Evolutionary conservation across 2,113 vertebrate genomes (phyloP), one percentile per base, ranked within the genome.

Genomic region (Apodemus sylvaticus): DNA sequence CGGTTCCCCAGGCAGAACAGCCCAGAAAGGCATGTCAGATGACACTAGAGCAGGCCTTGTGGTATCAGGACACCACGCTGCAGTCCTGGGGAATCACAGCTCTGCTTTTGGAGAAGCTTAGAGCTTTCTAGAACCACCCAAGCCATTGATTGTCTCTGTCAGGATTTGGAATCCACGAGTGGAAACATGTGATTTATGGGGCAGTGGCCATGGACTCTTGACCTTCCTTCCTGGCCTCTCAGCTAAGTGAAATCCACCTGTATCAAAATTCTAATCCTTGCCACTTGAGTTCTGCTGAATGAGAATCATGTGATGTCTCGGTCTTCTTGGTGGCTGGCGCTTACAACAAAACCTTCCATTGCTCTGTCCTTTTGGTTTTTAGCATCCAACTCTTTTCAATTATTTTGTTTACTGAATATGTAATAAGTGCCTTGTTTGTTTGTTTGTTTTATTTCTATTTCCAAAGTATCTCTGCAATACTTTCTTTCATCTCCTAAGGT

Each of bases 151-250:
- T 79, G 51, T 36, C 36, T 81, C 45, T 2, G 7, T n/a, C 22
- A 58, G 7, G 17, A 31, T 60, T 55, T 51, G 1, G 2, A 26
- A 1, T 68, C 5, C 39, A 62, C 0, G 1, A 11, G 6, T 42
- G 42, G 29, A 19, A 29, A 8, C n/a, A 31, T 7, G 5, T 68
- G 14, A 19, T 39, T 51, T 11, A 2, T 22, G 91, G 0, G 8
- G 8, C 13, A 29, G 19, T 64, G 26, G 77, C 34, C n/a, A 71
- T 1, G 7, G 36, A 11, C 76, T 42, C 3, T 3, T 39, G 29
- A 92, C 0, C 73, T 53, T 79, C 7, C 24, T 34, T 60, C 42
- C 12, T 29, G 11, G 45, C 26, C 48, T 94, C 78, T 55, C 48
- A 53, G 45, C 9, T 22, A 42, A 45, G 58, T 42, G 11, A 73